Conservation (phyloP, 2,113 vertebrate species). For the Muscicapa adusta region DNA sequence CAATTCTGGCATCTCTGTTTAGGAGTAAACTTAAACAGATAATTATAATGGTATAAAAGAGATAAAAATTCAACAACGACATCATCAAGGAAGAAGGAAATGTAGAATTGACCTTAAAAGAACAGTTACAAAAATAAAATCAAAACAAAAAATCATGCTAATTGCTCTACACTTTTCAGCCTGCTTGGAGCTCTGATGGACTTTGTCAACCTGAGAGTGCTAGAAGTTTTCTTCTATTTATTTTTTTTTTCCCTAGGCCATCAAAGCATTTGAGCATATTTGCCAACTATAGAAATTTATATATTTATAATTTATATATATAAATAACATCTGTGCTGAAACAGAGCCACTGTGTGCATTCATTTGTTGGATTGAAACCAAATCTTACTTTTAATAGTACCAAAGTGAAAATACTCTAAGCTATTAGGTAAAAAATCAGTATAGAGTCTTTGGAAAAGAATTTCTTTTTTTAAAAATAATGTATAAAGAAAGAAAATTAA, state of each 20-base stretch:
- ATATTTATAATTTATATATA: background rate
- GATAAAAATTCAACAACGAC: background rate
- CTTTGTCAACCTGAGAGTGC: background rate
- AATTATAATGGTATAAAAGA: background rate
- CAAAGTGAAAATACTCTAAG: background rate
- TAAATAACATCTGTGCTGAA: background rate
- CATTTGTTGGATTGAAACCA: background rate
- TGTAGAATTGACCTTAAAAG: background rate
- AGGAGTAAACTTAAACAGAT: background rate
- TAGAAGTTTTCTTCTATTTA: background rate
- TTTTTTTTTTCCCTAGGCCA: background rate
- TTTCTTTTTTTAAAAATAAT: background rate
- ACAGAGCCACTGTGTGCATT: background rate
- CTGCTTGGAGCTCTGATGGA: background rate
- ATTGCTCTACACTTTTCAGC: background rate
- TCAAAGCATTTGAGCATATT: background rate
- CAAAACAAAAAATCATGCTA: fast-evolving
- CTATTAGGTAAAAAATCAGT: background rate
- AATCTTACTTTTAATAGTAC: background rate
- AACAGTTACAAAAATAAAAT: background rate
- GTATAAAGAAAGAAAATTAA: background rate
- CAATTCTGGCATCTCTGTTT: background rate
- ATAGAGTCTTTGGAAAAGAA: background rate
- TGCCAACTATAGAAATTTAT: background rate
- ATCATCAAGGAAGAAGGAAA: background rate